Evolutionary conservation across 2,797 vertebrate species (phyloP), one percentile per base, ranked within the genome.

Genomic region (Molossus molossus): DNA sequence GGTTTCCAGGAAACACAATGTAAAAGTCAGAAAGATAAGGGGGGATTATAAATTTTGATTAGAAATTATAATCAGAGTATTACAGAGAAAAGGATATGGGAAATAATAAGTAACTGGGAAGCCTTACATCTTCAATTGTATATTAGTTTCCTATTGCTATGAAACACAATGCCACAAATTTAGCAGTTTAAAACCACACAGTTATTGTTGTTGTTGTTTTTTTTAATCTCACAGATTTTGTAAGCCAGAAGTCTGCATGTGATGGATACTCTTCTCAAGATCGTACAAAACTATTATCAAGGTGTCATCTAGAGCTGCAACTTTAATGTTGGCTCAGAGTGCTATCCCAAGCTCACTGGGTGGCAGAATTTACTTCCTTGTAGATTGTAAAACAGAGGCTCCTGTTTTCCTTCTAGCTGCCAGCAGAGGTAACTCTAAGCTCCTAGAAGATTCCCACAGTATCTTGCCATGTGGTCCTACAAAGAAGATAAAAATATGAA

Each of bases 301-400:
- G 57, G 11, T 50, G 33, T 82, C 27, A 53, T 2, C 25, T 60
- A 15, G 23, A 3, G 2, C 11, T 86, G 3, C 6, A 40, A 2
- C 72, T 89, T 4, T 77, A 60, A 50, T 48, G 40, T 77, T 91
- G 53, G 13, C 20, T 94, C 14, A 57, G 37, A 57, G 25, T 79
- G 14, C n/a, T 72, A 27, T 82, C 21, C 25, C 8, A 82, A 77
- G 15, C 13, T 75, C n/a, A 55, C 14, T 65, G 18, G 25, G 55
- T 86, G 72, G 25, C 50, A 91, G n/a, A 91, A 96, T 57, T 76
- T 11, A 55, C 18, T 90, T 73, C 17, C 60, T 73, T 93, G 29
- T 27, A 13, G 20, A 48, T 27, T 58, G 3, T 80, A 64, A 8
- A 60, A 75, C 0, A 18, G 15, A 87, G 10, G 3, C 3, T 72